Percentiles rank a stretch among this genome's conserved stretches.
phyloP scores from a whole-genome alignment of 2,888 invertebrate species.

The Physocephala rufipes region DNA sequence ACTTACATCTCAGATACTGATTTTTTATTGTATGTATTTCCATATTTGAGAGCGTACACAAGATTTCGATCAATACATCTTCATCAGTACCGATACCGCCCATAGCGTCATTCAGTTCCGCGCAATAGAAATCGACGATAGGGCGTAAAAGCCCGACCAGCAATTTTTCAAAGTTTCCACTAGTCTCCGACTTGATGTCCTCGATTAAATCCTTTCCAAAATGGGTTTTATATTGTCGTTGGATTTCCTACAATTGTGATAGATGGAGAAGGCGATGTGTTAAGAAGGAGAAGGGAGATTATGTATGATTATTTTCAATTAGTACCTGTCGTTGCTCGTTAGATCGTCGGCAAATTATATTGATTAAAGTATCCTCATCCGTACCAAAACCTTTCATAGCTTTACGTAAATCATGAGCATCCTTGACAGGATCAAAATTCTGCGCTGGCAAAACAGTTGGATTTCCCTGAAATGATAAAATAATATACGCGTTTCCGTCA shows the following conservation, averaged over 20 bases:
- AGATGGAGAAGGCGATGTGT: too few species aligned
- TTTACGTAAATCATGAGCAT: slow-evolving; percentile 83
- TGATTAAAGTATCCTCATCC: slow-evolving; percentile 88
- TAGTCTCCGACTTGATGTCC: slow-evolving; percentile 87
- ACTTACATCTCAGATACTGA: slow-evolving; percentile 79
- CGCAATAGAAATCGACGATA: slow-evolving; percentile 80
- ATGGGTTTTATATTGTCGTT: slow-evolving; percentile 64
- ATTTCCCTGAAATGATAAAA: slow-evolving; percentile 56
- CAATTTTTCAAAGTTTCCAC: slow-evolving; percentile 86
- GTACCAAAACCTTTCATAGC: slow-evolving; percentile 93
- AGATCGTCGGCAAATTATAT: slow-evolving; percentile 81
- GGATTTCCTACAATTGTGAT: slow-evolving; percentile 59
- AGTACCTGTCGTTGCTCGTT: slow-evolving; percentile 86
- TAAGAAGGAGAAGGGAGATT: too few species aligned
- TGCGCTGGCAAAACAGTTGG: slow-evolving; percentile 81
- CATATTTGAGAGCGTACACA: slow-evolving; percentile 86
- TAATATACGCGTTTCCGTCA: neutral
- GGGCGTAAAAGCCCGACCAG: slow-evolving; percentile 87
- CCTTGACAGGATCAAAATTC: slow-evolving; percentile 80
- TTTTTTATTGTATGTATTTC: slow-evolving; percentile 83
- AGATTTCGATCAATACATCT: slow-evolving; percentile 86
- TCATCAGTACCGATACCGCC: slow-evolving; percentile 85
- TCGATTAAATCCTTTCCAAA: slow-evolving; percentile 76
- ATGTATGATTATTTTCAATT: neutral
- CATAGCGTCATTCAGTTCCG: slow-evolving; percentile 85